These are phyloP conservation scores for Chrysocyon brachyurus DNA, from an alignment of 2,797 vertebrate genomes.

Conservation along the genomic window DNA sequence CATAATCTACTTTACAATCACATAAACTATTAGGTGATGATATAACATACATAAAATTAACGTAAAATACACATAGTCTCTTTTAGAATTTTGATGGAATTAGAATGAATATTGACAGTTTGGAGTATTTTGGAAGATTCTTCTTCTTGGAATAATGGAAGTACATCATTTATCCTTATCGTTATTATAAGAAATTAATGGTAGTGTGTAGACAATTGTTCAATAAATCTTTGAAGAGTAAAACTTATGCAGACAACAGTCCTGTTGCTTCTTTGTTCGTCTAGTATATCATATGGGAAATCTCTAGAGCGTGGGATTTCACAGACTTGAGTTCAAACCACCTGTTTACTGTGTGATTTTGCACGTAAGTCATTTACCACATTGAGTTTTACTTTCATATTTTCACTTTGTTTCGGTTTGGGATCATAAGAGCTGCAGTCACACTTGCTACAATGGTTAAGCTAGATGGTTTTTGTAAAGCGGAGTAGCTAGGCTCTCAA, in stretches of 20 bases:
- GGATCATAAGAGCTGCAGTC: background rate
- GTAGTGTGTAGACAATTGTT: background rate
- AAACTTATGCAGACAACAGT: background rate
- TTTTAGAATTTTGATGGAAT: constrained; percentile 24
- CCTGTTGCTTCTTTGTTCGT: background rate
- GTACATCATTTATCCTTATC: background rate
- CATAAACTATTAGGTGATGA: background rate
- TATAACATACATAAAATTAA: background rate
- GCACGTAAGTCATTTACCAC: background rate
- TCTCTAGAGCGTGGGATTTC: background rate
- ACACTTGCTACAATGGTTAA: background rate
- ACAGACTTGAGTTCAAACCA: background rate
- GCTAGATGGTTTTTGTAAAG: constrained; percentile 32
- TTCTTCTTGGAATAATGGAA: constrained; percentile 6
- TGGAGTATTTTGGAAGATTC: background rate
- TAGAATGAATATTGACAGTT: background rate
- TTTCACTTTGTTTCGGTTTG: constrained; percentile 39
- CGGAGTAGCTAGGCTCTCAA: background rate
- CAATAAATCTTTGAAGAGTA: background rate
- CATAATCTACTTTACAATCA: background rate
- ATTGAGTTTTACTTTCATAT: background rate
- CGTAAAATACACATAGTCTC: background rate
- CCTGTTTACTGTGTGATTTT: constrained; percentile 22
- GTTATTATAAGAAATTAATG: constrained; percentile 15
- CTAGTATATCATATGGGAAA: background rate